These are phyloP conservation scores for Oreochromis grahami DNA, from an alignment of 2,797 vertebrate species.

Conservation along the genomic window DNA sequence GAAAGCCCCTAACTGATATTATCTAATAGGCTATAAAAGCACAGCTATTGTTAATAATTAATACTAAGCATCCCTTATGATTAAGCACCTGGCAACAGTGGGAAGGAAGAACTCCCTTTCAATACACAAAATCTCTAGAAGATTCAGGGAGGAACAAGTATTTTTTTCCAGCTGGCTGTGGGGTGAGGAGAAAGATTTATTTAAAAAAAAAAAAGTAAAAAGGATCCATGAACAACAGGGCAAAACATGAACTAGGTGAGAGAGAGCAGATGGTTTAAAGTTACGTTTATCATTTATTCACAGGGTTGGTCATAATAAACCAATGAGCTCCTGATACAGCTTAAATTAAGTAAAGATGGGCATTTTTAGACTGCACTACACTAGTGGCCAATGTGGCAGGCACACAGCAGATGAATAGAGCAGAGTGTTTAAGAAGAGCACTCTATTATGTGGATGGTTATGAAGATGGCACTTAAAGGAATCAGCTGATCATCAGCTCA, in stretches of 20 bases:
- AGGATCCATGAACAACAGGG: not conserved
- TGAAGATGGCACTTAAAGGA: conserved; percentile 19
- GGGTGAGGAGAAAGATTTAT: not conserved
- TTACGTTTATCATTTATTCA: not conserved
- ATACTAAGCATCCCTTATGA: not conserved
- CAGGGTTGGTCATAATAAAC: not conserved
- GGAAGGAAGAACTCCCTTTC: not conserved
- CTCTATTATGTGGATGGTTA: conserved; percentile 18
- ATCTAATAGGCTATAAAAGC: not conserved
- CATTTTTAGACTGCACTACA: not conserved
- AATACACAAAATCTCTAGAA: not conserved
- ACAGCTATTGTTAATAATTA: not conserved
- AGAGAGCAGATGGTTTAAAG: not conserved
- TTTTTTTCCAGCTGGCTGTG: not conserved
- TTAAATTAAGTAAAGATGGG: not conserved
- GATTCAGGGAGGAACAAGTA: not conserved
- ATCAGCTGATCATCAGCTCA: conserved; percentile 40
- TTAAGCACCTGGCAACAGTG: not conserved
- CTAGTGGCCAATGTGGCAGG: not conserved
- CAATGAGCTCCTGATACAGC: not conserved
- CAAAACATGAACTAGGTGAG: not conserved
- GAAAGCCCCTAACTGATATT: not conserved
- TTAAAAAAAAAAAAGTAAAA: too few species aligned
- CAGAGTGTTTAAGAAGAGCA: not conserved
- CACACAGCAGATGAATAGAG: not conserved